phyloP scores from a whole-genome alignment of 2,888 invertebrate genomes.

The Nomada ruficornis region DNA sequence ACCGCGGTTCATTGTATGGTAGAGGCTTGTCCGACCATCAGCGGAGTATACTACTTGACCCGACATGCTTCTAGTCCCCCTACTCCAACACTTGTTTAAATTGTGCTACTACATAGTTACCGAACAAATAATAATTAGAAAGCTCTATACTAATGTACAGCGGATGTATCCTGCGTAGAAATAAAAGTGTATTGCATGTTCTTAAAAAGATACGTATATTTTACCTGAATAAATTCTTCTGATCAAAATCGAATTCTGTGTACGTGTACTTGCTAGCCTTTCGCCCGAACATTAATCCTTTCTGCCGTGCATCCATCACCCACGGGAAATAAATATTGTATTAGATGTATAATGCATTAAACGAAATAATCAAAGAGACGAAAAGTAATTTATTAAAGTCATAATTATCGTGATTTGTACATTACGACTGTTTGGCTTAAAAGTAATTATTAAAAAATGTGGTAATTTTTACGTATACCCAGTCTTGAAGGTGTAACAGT shows the following conservation, averaged over 20 bases:
- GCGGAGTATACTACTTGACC: conserved; percentile 41
- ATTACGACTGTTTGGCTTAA: conserved; percentile 60
- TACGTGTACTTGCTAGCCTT: neutral
- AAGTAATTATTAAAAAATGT: conserved; percentile 64
- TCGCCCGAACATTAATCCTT: neutral
- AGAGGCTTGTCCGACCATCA: conserved; percentile 10
- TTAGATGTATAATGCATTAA: neutral
- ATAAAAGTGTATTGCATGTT: conserved; percentile 51
- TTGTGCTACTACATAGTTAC: conserved; percentile 31
- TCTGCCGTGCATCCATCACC: neutral
- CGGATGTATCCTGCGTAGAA: conserved; percentile 48
- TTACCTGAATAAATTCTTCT: conserved; percentile 66
- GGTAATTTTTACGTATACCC: conserved; percentile 50
- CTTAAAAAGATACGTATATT: conserved; percentile 59
- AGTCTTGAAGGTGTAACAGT: conserved; percentile 58
- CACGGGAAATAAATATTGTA: neutral
- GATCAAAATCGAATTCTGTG: conserved; percentile 28
- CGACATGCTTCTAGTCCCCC: conserved; percentile 52
- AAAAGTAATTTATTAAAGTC: conserved; percentile 67
- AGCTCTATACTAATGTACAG: conserved; percentile 67
- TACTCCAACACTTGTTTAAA: conserved; percentile 31
- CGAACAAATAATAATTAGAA: neutral
- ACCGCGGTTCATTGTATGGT: conserved; percentile 52
- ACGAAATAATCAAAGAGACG: conserved; percentile 46
- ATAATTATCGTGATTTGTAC: conserved; percentile 70